phyloP scores from a whole-genome alignment of 2,797 vertebrate species.

The Mycteria americana region DNA sequence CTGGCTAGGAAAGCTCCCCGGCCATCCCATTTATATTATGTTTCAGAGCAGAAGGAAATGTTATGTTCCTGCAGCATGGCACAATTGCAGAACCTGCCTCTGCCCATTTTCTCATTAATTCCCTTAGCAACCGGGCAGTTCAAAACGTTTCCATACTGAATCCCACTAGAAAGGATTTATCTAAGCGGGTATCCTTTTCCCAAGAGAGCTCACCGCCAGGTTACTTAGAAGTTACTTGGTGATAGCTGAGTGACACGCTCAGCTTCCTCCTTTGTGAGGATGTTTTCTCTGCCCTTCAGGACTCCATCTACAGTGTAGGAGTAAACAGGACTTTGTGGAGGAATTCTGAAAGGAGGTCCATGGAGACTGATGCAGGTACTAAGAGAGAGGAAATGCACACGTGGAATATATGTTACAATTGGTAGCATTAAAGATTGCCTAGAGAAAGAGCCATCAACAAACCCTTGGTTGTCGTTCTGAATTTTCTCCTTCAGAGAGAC shows the following conservation, averaged over 20 bases:
- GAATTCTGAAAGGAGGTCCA: neutral
- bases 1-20: slow-evolving; percentile 36
- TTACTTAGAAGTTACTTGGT: neutral
- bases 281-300: neutral
- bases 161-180: neutral
- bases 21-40: slow-evolving; percentile 29
- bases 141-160: neutral
- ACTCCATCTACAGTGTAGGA: neutral
- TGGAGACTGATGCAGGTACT: accelerated
- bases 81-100: neutral
- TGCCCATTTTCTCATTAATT: slow-evolving; percentile 20
- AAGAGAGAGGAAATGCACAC: neutral
- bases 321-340: neutral
- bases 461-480: neutral
- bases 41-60: slow-evolving; percentile 34
- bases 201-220: neutral
- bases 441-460: neutral
- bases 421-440: neutral
- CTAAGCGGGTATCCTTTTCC: neutral
- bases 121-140: neutral
- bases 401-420: neutral
- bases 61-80: slow-evolving; percentile 21
- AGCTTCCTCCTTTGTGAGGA: neutral
- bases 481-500: neutral
- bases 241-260: neutral